Evolutionary conservation across 2,888 invertebrate genomes (phyloP).

Genomic region (Lasius fuliginosus): DNA sequence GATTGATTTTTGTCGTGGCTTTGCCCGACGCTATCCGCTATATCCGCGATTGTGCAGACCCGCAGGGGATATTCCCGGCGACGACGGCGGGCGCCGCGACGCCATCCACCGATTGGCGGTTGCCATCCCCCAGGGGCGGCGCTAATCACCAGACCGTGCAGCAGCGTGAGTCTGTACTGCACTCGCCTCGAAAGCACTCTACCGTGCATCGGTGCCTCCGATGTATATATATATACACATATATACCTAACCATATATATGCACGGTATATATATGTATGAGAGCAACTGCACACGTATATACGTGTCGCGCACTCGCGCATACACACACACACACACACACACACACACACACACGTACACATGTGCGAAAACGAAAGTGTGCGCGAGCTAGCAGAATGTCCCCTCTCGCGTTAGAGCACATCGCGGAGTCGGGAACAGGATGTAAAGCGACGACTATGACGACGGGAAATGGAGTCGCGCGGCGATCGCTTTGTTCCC

Average conservation of each 20-base stretch:
- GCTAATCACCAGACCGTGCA: constrained; percentile 86
- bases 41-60: constrained; percentile 77
- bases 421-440: constrained; percentile 75
- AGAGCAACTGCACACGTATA: background rate
- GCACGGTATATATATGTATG: constrained; percentile 18
- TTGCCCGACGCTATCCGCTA: constrained; percentile 80
- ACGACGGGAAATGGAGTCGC: constrained; percentile 81
- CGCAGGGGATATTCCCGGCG: constrained; percentile 72
- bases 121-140: constrained; percentile 85
- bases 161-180: constrained; percentile 82
- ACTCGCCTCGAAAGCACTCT: constrained; percentile 84
- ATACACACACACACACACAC: no score
- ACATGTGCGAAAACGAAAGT: constrained; percentile 44
- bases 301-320: background rate
- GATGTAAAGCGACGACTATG: constrained; percentile 81
- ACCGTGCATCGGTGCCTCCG: constrained; percentile 79
- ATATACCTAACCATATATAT: constrained; percentile 15
- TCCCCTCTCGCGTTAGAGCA: constrained; percentile 40
- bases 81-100: constrained; percentile 85
- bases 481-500: constrained; percentile 71
- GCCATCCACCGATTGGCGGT: constrained; percentile 85
- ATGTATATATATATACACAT: constrained; percentile 53
- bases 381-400: constrained; percentile 38
- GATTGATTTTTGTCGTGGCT: constrained; percentile 86
- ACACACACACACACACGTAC: background rate